Base-by-base conservation (phyloP, 2,113 vertebrate genomes). In the Pogonocichla stellata region DNA sequence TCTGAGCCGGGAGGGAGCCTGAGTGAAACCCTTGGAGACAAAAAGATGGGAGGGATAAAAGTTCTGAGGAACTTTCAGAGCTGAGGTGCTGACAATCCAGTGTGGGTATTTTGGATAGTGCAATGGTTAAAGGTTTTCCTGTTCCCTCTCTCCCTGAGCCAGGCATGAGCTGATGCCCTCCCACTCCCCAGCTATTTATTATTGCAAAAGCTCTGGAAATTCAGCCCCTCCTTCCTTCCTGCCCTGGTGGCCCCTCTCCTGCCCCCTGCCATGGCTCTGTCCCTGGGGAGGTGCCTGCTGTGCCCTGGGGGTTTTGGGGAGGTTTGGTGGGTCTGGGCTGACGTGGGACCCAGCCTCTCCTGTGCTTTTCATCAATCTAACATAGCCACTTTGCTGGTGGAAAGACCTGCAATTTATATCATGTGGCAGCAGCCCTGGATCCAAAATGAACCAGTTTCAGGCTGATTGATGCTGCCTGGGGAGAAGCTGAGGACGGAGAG, bases 271-370 rank as follows among this genome's bases (percentile, higher is more conserved):
- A 0, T 4, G 14, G n/a, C 1, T 45, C 1, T 13, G 65, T 65
- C 50, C 29, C 56, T 38, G 38, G 19, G 45, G 69, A 51, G 15
- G 12, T 56, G 24, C 43, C 71, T 28, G 29, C 23, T 40, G 29
- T 82, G 47, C 40, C 65, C 1, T 0, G 26, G 34, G 31, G 33
- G 1, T 18, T 73, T n/a, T 50, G 22, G 12, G 78, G 84, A 43
- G 57, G 5, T 47, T 75, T 51, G 3, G 1, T 75, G 43, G 24
- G 9, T 80, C 64, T 66, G 73, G 43, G 23, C 51, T 92, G 51
- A 28, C n/a, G 1, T 0, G 6, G 50, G 54, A n/a, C 25, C 51
- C 43, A 25, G 23, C 0, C 0, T 57, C 57, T 53, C 48, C 48
- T 0, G 0, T 65, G n/a, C 73, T 84, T 67, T 87, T 74, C 36